A percentile compares a stretch with the other conserved stretches of the same genome.
phyloP scores from a whole-genome alignment of 2,888 invertebrate species.

The Drosophila mettleri region DNA sequence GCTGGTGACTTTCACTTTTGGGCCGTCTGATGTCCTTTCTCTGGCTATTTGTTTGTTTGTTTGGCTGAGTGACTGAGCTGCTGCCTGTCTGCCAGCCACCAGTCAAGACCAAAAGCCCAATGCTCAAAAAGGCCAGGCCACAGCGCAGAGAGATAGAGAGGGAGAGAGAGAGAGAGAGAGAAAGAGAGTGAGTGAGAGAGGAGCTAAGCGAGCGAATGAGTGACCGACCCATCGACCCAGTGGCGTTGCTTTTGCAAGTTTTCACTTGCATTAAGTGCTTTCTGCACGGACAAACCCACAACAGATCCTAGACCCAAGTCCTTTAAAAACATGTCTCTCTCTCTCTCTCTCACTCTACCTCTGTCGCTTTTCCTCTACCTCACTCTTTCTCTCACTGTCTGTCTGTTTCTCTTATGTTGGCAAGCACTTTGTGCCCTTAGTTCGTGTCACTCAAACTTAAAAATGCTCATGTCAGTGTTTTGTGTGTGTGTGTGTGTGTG shows the following conservation, averaged over 20 bases:
- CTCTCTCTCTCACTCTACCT: not conserved
- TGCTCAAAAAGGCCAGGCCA: slow-evolving; percentile 20
- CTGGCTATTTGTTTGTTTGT: slow-evolving; percentile 47
- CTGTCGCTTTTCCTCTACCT: not conserved
- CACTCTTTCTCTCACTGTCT: not conserved
- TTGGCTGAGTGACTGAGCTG: slow-evolving; percentile 66
- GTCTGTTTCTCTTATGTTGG: slow-evolving; percentile 14
- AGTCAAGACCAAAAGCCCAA: slow-evolving; percentile 15
- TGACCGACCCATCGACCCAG: slow-evolving; percentile 58
- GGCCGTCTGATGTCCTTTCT: slow-evolving; percentile 32
- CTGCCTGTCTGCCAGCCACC: slow-evolving; percentile 21
- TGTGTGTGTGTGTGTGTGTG: slow-evolving; percentile 12
- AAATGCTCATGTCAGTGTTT: slow-evolving; percentile 58
- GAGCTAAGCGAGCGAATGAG: slow-evolving; percentile 28
- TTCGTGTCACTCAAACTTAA: slow-evolving; percentile 76
- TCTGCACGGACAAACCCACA: slow-evolving; percentile 43
- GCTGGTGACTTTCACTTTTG: slow-evolving; percentile 34
- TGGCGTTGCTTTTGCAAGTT: slow-evolving; percentile 64
- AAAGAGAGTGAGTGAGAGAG: not conserved
- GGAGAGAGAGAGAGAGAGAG: not conserved
- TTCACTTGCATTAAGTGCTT: slow-evolving; percentile 77
- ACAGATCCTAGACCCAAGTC: not conserved
- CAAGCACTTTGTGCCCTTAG: slow-evolving; percentile 72
- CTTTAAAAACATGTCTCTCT: not conserved
- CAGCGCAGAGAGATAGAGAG: not conserved